A percentile compares a stretch with the other conserved stretches of the same genome.
These are phyloP conservation scores for Apotomis capreana DNA, from an alignment of 2,888 invertebrate species.

Conservation along the genomic window DNA sequence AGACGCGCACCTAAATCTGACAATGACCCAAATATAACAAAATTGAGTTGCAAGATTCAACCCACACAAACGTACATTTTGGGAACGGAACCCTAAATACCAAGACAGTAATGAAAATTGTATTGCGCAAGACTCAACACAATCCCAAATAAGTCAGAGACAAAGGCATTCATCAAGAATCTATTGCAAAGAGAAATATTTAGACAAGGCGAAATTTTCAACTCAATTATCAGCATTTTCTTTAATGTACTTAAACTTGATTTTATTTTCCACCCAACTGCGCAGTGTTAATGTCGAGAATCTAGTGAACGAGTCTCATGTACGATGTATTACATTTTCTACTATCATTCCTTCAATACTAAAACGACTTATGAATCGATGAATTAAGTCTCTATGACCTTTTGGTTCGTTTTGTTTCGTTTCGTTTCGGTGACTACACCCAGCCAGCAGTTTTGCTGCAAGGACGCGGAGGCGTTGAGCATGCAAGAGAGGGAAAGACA, in stretches of 20 bases:
- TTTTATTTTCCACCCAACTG: not conserved
- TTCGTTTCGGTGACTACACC: no score
- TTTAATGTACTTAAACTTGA: not conserved
- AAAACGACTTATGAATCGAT: not conserved
- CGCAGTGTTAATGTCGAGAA: not conserved
- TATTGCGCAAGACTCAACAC: not conserved
- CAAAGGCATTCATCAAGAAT: not conserved
- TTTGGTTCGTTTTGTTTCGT: not conserved
- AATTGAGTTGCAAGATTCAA: no score
- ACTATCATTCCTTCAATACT: not conserved
- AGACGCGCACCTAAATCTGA: no score
- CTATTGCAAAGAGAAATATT: conserved; percentile 26
- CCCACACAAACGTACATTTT: no score
- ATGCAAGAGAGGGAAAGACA: no score
- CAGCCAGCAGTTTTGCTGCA: no score
- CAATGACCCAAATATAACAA: no score
- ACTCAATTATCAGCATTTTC: not conserved
- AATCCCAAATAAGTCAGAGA: not conserved
- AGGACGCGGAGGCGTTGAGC: no score
- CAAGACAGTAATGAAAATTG: no score
- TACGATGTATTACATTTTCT: conserved; percentile 5
- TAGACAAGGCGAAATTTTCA: conserved; percentile 14
- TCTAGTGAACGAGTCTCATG: not conserved
- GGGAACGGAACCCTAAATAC: no score
- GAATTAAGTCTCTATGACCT: not conserved